Evolutionary conservation across 2,888 invertebrate genomes (phyloP).

Genomic region (Lysandra coridon): DNA sequence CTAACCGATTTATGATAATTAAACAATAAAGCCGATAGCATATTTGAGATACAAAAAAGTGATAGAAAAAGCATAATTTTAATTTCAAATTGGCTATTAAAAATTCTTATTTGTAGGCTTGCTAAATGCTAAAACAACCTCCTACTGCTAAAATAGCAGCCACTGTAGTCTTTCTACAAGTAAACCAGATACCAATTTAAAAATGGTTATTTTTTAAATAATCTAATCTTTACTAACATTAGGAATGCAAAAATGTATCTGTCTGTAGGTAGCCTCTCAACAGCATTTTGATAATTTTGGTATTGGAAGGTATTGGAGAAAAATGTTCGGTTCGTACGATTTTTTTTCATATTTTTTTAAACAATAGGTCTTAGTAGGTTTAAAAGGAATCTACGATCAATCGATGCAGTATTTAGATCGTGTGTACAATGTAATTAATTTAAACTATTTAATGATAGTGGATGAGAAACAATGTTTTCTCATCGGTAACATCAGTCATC

Average conservation of each 20-base stretch:
- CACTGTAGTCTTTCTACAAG: no score
- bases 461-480: conserved; percentile 45
- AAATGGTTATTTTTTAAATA: no score
- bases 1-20: conserved; percentile 61
- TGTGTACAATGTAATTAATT: conserved; percentile 7
- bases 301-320: not conserved
- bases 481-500: conserved; percentile 74
- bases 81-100: not conserved
- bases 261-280: no score
- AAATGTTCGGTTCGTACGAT: not conserved
- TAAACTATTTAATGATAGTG: conserved; percentile 29
- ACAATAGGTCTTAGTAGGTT: not conserved
- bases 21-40: conserved; percentile 43
- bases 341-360: not conserved
- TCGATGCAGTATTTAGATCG: not conserved
- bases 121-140: no score
- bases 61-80: not conserved
- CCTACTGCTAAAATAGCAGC: no score
- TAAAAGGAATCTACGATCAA: not conserved
- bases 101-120: no score
- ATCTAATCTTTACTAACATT: no score
- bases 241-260: no score
- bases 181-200: no score
- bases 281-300: no score
- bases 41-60: not conserved